phyloP scores from a whole-genome alignment of 2,113 vertebrate genomes.

The Dolichallabes microphthalmus region DNA sequence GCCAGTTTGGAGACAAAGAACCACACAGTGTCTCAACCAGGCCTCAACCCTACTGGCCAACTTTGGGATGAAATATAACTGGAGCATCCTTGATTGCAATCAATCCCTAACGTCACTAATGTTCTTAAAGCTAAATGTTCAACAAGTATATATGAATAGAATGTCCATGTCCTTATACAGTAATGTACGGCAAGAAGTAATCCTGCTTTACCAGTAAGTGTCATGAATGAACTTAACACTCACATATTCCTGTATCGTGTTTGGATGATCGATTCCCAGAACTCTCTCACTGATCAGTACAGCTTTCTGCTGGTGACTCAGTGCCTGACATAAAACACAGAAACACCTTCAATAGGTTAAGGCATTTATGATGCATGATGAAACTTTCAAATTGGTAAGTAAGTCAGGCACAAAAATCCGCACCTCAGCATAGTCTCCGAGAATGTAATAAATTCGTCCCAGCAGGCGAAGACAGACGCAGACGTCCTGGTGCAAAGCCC shows the following conservation, averaged over 20 bases:
- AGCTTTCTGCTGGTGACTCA: slow-evolving; percentile 91
- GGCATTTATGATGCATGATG: not conserved
- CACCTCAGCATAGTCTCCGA: slow-evolving; percentile 88
- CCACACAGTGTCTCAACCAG: no score
- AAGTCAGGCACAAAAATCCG: not conserved
- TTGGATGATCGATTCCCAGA: slow-evolving; percentile 87
- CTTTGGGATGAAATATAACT: not conserved
- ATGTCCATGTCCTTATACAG: not conserved
- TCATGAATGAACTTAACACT: slow-evolving; percentile 51
- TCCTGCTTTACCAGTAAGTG: not conserved
- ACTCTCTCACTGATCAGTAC: slow-evolving; percentile 89
- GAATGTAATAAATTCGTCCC: slow-evolving; percentile 88
- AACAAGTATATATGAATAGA: not conserved
- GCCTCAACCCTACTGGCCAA: not conserved
- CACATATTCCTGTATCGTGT: slow-evolving; percentile 94
- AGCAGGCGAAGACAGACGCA: slow-evolving; percentile 87
- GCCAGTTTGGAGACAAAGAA: no score
- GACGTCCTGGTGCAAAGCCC: slow-evolving; percentile 90
- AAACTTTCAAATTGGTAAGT: not conserved
- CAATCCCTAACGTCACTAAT: not conserved
- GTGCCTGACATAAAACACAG: slow-evolving; percentile 71
- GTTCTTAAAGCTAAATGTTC: not conserved
- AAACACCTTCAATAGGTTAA: not conserved
- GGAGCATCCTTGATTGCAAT: not conserved
- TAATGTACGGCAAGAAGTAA: no score